Evolutionary conservation across 2,888 invertebrate genomes (phyloP), one percentile per base, ranked within the genome.

Genomic region (Ephialtes manifestator): DNA sequence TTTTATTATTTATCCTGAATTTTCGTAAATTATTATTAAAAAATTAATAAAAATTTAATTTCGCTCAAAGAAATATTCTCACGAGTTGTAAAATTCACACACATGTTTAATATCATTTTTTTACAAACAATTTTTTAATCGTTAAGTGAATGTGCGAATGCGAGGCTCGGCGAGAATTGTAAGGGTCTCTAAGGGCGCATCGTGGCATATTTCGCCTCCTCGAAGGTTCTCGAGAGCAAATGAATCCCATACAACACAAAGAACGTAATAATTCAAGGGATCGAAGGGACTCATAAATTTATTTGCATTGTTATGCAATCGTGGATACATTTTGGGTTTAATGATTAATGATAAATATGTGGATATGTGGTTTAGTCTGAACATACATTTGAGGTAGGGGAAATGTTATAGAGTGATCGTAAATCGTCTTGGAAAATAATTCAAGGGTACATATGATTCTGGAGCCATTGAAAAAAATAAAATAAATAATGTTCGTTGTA

Each of bases 271-370:
- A 74, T 24, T 60, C 72, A 18, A 65, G 55, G 70, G 79, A 79
- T 71, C 72, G 79, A 65, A 65, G 53, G 31, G 58, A 28, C 24
- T 60, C 70, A 71, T 79, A 79, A 83, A 83, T 83, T 78, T 74
- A 78, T 78, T 74, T 83, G 71, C 60, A 79, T 79, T 75, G 83
- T 83, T 83, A 79, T 71, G 70, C 70, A 79, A 75, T 75, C 28
- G 75, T 39, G 68, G 75, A 24, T 83, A 53, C 70, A 78, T 60
- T 51, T 51, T 75, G 70, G 43, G 60, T 24, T 75, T 63, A 75
- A 63, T 83, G 79, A 83, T 83, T 68, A 70, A 83, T 83, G 83
- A 70, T 60, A 48, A 75, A 55, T 79, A 18, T 43, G 28, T 28
- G 28, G 79, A 55, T 79, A 24, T 43, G 28, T 46, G 28, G 79